Percentiles rank a stretch among this genome's conserved stretches.
Conservation (phyloP, 2,888 invertebrate species). For the Nephrotoma guestfalica region DNA sequence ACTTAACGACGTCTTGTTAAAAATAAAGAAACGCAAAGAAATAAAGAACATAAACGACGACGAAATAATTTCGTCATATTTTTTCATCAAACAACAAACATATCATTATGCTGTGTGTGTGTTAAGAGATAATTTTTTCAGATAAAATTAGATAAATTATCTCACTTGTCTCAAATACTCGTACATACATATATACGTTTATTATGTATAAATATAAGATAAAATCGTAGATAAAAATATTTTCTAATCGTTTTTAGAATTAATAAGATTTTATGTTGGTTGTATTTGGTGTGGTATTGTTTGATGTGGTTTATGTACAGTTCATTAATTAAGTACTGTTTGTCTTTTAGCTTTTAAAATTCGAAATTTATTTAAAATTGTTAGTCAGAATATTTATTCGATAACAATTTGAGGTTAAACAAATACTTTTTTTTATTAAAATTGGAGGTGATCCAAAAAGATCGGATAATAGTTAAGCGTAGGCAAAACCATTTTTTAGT, state of each 20-base stretch:
- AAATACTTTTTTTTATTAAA: too few species aligned
- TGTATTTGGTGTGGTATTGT: background rate
- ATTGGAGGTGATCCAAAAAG: too few species aligned
- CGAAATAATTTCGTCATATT: background rate
- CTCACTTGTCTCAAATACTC: background rate
- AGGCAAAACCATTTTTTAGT: too few species aligned
- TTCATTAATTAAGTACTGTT: background rate
- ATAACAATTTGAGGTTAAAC: too few species aligned
- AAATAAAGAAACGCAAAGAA: background rate
- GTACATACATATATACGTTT: background rate
- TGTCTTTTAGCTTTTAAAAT: background rate
- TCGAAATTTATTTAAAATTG: too few species aligned
- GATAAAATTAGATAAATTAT: background rate
- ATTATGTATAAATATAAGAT: background rate
- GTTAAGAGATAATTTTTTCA: background rate
- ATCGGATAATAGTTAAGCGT: too few species aligned
- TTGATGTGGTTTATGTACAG: background rate
- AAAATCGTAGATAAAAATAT: background rate
- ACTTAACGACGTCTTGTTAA: background rate
- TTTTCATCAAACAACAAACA: background rate
- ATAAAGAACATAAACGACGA: background rate
- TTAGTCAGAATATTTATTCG: too few species aligned
- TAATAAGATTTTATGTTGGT: background rate
- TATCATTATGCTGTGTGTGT: background rate
- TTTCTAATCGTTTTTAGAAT: background rate